A percentile compares a stretch with the other conserved stretches of the same genome.
These are phyloP conservation scores for Entelurus aequoreus DNA, from an alignment of 2,113 vertebrate species.

Conservation along the genomic window DNA sequence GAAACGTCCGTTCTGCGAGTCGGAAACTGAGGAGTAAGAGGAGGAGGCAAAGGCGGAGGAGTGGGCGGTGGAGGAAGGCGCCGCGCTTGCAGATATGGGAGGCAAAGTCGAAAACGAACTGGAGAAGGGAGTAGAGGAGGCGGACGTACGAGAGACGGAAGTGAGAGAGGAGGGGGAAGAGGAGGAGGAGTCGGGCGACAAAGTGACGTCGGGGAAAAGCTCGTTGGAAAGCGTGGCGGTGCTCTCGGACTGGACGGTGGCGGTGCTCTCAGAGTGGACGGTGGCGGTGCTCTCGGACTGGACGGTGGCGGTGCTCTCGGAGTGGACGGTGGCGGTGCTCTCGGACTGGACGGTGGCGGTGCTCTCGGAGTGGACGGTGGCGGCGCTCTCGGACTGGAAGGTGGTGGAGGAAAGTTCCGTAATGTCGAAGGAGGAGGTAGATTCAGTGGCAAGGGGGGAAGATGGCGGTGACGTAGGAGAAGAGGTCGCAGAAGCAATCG, in stretches of 20 bases:
- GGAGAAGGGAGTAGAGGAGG: too few species aligned
- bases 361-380: neutral
- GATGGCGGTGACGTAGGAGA: neutral
- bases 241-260: constrained; percentile 7
- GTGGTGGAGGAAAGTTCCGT: constrained; percentile 18
- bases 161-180: neutral
- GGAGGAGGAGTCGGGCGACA: constrained; percentile 16
- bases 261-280: too few species aligned
- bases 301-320: neutral
- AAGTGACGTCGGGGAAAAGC: constrained; percentile 37
- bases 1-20: constrained; percentile 67
- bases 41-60: constrained; percentile 29
- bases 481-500: neutral
- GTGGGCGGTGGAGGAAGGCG: constrained; percentile 14
- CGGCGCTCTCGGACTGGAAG: constrained; percentile 7
- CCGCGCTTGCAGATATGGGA: neutral
- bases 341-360: neutral
- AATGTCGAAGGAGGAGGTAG: neutral
- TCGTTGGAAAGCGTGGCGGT: constrained; percentile 38
- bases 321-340: neutral
- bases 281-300: too few species aligned
- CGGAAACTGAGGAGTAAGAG: constrained; percentile 52
- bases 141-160: too few species aligned
- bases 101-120: neutral
- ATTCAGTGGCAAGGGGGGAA: neutral